Evolutionary conservation across 1,140 invertebrate genomes (phyloP), one percentile per base, ranked within the genome.

Genomic region (Oryzaephilus surinamensis): DNA sequence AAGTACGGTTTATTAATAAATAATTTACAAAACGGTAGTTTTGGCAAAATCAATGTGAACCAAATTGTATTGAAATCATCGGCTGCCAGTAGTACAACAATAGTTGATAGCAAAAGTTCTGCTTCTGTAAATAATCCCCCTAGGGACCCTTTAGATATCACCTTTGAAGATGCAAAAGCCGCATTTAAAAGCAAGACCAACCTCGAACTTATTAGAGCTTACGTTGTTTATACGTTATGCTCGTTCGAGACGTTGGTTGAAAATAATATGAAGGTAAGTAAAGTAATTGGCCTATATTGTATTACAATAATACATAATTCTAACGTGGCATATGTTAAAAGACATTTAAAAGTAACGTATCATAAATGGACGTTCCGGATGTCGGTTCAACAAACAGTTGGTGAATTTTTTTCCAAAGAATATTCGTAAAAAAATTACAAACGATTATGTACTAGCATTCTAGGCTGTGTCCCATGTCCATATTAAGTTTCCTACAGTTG

Each of bases 181-280:
- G 76, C 84, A 18, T 86, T 88, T 63, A 91, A 91, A 66, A 96
- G 91, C 66, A 98, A 99, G 74, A 93, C 86, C 36, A 97, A 86
- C 38, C 80, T 71, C 66, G 94, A 99, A 67, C 73, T 99, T 28
- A 51, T 97, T 6, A 72, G 96, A 41, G 94, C 91, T 13, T 84
- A 93, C 54, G 51, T 96, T 50, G 94, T 99, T 27, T 93, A 97
- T 63, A 81, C 85, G 59, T 69, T 98, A 57, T 98, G 94, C 66
- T 85, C 86, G 21, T 74, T 88, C 57, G 79, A 86, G 48, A 83
- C 78, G 56, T 65, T 99, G 37, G 95, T 97, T 32, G 83, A 95
- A 55, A 81, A 98, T 68, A 97, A 99, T 60, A 84, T 83, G 71
- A 77, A 83, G 81, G 93, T 97, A 72, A 76, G 72, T 64, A 31